phyloP scores from a whole-genome alignment of 1,140 invertebrate species.

The Bombus picipes region DNA sequence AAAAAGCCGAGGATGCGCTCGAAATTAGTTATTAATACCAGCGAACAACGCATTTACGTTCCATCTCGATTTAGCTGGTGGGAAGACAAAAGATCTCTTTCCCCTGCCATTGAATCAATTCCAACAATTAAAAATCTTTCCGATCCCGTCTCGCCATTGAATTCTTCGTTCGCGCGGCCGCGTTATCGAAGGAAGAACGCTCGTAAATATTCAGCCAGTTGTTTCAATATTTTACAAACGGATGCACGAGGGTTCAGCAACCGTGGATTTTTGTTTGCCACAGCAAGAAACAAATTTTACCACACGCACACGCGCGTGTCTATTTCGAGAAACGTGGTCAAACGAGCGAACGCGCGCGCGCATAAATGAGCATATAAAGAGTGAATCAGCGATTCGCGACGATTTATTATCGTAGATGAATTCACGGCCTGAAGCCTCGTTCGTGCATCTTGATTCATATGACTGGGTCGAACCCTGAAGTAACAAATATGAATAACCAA shows the following conservation, averaged over 20 bases:
- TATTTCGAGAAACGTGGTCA: conserved; percentile 44
- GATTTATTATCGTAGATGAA: conserved; percentile 61
- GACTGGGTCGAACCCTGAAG: conserved; percentile 51
- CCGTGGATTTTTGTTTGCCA: conserved; percentile 19
- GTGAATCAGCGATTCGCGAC: conserved; percentile 61
- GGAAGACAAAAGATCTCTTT: neutral
- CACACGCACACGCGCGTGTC: conserved; percentile 1
- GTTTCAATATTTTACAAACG: conserved; percentile 43
- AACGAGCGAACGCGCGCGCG: neutral
- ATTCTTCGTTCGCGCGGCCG: neutral
- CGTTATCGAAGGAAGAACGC: neutral
- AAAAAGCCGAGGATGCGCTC: neutral
- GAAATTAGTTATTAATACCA: neutral
- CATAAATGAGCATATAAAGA: conserved; percentile 51
- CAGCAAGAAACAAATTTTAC: conserved; percentile 28
- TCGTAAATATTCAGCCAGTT: conserved; percentile 29
- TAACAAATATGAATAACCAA: conserved; percentile 58
- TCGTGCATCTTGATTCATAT: conserved; percentile 53
- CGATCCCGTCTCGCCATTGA: neutral
- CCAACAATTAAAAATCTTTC: conserved; percentile 5
- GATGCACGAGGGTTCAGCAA: neutral
- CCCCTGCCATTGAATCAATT: neutral
- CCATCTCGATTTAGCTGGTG: neutral
- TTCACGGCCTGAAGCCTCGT: conserved; percentile 38
- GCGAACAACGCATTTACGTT: neutral